Base-by-base conservation (phyloP, 2,888 invertebrate genomes). In the Euclidia mi region DNA sequence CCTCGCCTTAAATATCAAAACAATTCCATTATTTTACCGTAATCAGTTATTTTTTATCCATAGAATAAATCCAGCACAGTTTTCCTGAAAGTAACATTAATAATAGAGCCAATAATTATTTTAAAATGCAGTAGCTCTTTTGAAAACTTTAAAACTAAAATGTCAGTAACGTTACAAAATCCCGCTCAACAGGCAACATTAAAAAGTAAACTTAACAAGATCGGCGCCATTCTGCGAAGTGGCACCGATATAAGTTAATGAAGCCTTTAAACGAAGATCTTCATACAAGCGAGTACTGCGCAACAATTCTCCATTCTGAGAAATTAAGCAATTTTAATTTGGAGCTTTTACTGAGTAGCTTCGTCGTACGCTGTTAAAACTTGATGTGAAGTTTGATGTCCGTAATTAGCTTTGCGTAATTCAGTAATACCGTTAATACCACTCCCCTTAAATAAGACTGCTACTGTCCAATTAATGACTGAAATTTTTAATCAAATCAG, bases 371-470 rank as follows among this genome's bases (percentile, higher is more conserved):
- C 79, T 79, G 79, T 83, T 80, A 68, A 82, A 83, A 85, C 81
- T 88, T 83, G 79, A 71, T 76, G 71, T 60, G 65, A 73, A 89
- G 86, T 89, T 88, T 88, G 84, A 89, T 87, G 85, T 86, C 81
- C 71, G 83, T 88, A 90, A 91, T 91, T 91, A 91, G 84, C 84
- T 89, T 88, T 77, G 70, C 78, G 79, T 84, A 84, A 85, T 85
- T 86, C 57, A 71, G 80, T 84, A 87, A 90, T 88, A 88, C 78
- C 65, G 79, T 84, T 88, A 87, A 88, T 78, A 79, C 78, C 71
- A 79, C 81, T 85, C 76, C 63, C 65, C 69, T 77, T 80, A 83
- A 82, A 82, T 81, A 69, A 72, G 76, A 77, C 69, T 77, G 71
- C 64, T 71, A 76, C 79, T 81, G 72, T 74, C 81, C 76, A 85